These are phyloP conservation scores for Nematolebias whitei DNA, from an alignment of 2,113 vertebrate genomes.

Conservation along the genomic window DNA sequence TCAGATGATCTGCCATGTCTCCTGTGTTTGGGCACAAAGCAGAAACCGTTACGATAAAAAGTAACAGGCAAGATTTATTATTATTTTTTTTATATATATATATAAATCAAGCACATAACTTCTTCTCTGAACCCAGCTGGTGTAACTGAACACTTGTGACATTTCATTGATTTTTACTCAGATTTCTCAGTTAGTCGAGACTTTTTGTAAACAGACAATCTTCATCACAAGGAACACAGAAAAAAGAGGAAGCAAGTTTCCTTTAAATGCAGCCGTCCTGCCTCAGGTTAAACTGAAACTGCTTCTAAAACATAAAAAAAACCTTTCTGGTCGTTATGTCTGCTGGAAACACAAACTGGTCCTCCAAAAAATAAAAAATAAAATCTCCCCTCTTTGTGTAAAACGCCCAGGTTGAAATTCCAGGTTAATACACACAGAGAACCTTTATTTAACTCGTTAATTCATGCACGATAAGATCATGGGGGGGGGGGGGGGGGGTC, in stretches of 20 bases:
- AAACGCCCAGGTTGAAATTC: slow-evolving; percentile 60
- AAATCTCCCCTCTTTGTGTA: slow-evolving; percentile 66
- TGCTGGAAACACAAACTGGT: slow-evolving; percentile 31
- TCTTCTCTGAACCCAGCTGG: slow-evolving; percentile 7
- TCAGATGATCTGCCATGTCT: slow-evolving; percentile 93
- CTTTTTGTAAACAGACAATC: slow-evolving; percentile 3
- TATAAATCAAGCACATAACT: too few relatives aligned
- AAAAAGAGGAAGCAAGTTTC: slow-evolving; percentile 8
- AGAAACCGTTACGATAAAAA: slow-evolving; percentile 44
- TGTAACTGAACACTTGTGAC: neutral
- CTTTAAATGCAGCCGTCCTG: slow-evolving; percentile 18
- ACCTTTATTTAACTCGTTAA: slow-evolving; percentile 22
- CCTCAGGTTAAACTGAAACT: slow-evolving; percentile 36
- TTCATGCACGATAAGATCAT: slow-evolving; percentile 25
- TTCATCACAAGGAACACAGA: neutral
- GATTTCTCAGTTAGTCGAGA: neutral
- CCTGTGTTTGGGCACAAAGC: slow-evolving; percentile 60
- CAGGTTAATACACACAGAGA: slow-evolving; percentile 58
- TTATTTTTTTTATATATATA: too few relatives aligned
- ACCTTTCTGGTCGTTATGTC: slow-evolving; percentile 31
- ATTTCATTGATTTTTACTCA: neutral
- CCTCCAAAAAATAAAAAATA: slow-evolving; percentile 40
- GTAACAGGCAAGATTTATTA: slow-evolving; percentile 5
- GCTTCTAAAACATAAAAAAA: slow-evolving; percentile 7
- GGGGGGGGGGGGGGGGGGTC: too few relatives aligned